Evolutionary conservation across 2,888 invertebrate genomes (phyloP).

Genomic region (Pemphredon lugubris): DNA sequence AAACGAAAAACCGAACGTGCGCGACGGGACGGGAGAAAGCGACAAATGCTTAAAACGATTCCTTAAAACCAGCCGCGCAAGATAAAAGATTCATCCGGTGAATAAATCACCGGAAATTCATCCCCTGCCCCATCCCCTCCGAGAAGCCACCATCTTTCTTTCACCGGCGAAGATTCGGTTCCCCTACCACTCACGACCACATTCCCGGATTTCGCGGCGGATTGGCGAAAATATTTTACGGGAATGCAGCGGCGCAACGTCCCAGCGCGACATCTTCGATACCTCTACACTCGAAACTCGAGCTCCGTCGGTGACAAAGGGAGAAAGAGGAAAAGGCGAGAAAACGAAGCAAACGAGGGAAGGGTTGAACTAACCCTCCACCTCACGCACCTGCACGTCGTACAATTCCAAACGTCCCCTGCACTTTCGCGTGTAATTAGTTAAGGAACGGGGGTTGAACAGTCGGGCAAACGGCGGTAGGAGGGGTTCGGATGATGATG

Average conservation of each 20-base stretch:
- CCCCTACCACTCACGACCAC: neutral
- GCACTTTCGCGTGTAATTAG: conserved; percentile 61
- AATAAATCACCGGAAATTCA: conserved; percentile 62
- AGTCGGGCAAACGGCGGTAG: conserved; percentile 22
- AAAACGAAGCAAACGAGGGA: neutral
- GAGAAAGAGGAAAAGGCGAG: neutral
- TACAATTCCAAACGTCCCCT: conserved; percentile 50
- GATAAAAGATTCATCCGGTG: conserved; percentile 62
- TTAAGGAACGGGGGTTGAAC: conserved; percentile 54
- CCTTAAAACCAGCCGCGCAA: conserved; percentile 52
- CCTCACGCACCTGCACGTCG: conserved; percentile 41
- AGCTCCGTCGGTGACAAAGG: neutral
- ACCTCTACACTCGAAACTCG: conserved; percentile 15
- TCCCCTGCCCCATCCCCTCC: neutral
- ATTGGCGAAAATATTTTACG: conserved; percentile 41
- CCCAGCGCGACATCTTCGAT: conserved; percentile 12
- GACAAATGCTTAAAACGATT: conserved; percentile 61
- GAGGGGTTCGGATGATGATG: neutral
- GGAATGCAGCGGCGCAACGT: conserved; percentile 16
- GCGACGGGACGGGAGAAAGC: conserved; percentile 9
- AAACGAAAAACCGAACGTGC: conserved; percentile 6
- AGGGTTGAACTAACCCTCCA: conserved; percentile 21
- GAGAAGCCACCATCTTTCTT: conserved; percentile 7
- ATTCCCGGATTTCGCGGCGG: conserved; percentile 10
- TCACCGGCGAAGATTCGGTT: conserved; percentile 5